These are phyloP conservation scores for Caenorhabditis sinica DNA, from an alignment of 2,888 invertebrate species.

Conservation along the genomic window DNA sequence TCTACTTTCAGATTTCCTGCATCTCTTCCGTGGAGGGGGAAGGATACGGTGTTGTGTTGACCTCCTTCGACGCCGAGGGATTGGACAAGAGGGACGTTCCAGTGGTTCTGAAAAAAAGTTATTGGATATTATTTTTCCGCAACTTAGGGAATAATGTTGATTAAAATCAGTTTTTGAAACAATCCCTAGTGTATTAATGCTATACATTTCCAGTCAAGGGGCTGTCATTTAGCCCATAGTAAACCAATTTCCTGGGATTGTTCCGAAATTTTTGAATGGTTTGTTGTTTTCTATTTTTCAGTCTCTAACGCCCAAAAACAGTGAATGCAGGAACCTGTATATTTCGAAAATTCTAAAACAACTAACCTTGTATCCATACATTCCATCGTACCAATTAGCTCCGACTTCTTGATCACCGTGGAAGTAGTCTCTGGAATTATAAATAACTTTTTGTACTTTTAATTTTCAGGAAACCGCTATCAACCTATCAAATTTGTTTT, in stretches of 20 bases:
- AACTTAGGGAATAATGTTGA: no score
- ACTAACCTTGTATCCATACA: constrained; percentile 74
- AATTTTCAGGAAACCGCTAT: background rate
- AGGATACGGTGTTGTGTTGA: constrained; percentile 74
- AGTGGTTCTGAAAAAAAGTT: constrained; percentile 64
- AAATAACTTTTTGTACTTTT: background rate
- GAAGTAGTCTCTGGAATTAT: constrained; percentile 78
- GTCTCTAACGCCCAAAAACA: no score
- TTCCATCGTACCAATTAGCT: constrained; percentile 78
- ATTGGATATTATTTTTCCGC: no score
- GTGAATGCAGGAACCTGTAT: background rate
- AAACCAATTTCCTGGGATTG: no score
- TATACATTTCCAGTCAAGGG: no score
- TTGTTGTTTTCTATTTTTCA: no score
- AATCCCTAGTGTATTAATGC: no score
- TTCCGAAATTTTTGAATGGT: no score
- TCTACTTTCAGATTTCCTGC: constrained; percentile 71
- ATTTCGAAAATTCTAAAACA: background rate
- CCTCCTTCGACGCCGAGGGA: constrained; percentile 80
- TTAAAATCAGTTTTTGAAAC: no score
- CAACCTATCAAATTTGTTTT: no score
- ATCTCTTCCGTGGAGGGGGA: constrained; percentile 68
- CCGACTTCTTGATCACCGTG: constrained; percentile 76
- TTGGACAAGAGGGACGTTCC: constrained; percentile 79
- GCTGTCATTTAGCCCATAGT: no score